phyloP scores from a whole-genome alignment of 2,888 invertebrate species.

The Drosophila heteroneura region DNA sequence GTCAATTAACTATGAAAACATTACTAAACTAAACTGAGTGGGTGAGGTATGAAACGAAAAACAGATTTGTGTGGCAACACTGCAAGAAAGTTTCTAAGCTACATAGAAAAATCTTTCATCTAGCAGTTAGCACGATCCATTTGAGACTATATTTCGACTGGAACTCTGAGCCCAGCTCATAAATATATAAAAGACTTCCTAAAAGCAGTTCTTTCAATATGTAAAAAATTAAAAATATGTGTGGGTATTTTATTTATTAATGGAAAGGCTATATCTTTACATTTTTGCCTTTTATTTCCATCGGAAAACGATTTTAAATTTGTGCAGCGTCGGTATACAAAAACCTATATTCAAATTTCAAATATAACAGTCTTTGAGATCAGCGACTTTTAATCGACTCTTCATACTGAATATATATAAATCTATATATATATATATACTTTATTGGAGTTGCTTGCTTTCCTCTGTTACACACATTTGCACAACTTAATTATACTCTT shows the following conservation, averaged over 20 bases:
- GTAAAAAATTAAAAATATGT: neutral
- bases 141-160: neutral
- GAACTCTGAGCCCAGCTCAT: neutral
- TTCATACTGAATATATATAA: neutral
- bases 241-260: too few species aligned
- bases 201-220: neutral
- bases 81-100: neutral
- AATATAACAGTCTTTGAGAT: neutral
- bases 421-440: neutral
- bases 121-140: neutral
- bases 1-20: conserved; percentile 81
- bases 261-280: too few species aligned
- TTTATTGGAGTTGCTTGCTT: neutral
- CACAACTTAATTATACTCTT: neutral
- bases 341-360: neutral
- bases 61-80: neutral
- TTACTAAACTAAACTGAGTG: conserved; percentile 19
- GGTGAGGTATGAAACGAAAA: neutral
- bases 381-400: neutral
- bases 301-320: neutral
- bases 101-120: neutral
- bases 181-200: neutral
- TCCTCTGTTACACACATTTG: neutral
- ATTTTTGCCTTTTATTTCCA: neutral
- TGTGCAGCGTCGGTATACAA: neutral